Conservation (phyloP, 2,113 vertebrate genomes). For the Brevimyrus niger region DNA sequence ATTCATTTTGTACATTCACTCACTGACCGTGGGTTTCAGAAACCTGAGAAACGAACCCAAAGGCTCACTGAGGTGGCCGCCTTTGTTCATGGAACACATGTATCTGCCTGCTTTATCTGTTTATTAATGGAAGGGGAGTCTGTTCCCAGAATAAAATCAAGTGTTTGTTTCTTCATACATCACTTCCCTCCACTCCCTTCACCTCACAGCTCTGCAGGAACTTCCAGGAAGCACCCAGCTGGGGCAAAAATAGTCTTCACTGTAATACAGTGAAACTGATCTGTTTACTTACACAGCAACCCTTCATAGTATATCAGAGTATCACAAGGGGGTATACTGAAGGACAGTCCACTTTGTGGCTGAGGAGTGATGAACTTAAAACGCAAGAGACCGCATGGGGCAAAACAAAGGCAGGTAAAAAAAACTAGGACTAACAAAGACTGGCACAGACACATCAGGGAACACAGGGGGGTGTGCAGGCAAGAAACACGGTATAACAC, state of each 20-base stretch:
- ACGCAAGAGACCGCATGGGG: background rate
- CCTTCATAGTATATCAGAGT: background rate
- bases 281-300: background rate
- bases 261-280: constrained; percentile 12
- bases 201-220: background rate
- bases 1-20: background rate
- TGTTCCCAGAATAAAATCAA: background rate
- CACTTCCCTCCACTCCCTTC: constrained; percentile 3
- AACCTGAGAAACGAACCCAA: background rate
- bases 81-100: background rate
- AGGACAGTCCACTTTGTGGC: background rate
- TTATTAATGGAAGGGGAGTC: background rate
- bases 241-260: constrained; percentile 14
- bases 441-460: background rate
- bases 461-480: background rate
- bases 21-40: background rate
- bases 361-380: background rate
- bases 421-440: background rate
- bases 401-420: background rate
- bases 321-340: background rate
- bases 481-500: background rate
- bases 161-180: background rate
- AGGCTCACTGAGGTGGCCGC: background rate
- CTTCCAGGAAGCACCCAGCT: constrained; percentile 7
- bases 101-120: background rate